Conservation (phyloP, 2,797 vertebrate species). For the Alauda arvensis region DNA sequence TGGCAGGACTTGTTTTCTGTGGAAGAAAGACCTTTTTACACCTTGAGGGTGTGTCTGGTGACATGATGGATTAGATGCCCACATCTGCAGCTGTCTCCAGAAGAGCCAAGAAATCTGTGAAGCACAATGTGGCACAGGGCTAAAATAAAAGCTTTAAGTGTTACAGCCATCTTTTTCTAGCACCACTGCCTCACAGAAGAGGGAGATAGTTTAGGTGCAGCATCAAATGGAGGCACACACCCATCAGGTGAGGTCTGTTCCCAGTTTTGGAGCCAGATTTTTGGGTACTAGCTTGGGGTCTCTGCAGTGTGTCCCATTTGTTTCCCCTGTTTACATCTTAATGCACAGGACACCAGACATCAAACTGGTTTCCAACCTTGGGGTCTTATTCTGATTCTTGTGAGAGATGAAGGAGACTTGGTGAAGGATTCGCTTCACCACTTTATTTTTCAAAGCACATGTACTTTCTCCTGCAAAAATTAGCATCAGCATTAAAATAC, state of each 20-base stretch:
- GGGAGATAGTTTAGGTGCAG: background rate
- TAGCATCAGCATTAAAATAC: constrained; percentile 16
- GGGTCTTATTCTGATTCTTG: background rate
- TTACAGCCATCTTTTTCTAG: background rate
- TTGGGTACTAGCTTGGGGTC: background rate
- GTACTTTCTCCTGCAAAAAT: constrained; percentile 17
- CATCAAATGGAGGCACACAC: background rate
- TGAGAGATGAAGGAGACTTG: background rate
- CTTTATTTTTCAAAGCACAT: background rate
- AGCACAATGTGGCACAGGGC: rapidly evolving
- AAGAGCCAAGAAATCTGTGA: background rate
- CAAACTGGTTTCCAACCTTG: background rate
- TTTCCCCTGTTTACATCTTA: background rate
- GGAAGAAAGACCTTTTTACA: background rate
- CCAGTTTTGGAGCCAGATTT: background rate
- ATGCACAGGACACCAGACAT: background rate
- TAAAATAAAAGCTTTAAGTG: background rate
- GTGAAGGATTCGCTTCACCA: background rate
- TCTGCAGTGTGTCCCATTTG: background rate
- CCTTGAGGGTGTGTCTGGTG: background rate
- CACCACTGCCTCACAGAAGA: rapidly evolving
- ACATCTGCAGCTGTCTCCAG: background rate
- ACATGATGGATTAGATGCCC: background rate
- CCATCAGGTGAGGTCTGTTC: background rate
- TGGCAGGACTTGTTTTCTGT: background rate